Conservation (phyloP, 2,888 invertebrate species). For the Spatulosminthurus flaviceps region DNA sequence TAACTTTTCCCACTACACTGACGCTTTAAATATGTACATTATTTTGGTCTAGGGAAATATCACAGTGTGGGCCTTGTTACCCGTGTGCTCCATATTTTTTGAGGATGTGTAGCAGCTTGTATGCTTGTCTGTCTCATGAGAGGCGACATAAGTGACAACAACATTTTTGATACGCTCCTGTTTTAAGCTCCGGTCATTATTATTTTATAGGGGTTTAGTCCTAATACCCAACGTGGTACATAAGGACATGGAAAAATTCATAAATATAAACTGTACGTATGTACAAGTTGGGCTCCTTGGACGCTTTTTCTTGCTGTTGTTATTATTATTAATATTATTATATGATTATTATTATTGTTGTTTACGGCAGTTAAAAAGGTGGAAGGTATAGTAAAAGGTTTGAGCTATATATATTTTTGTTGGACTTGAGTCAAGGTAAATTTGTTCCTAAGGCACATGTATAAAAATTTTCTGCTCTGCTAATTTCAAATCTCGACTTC, state of each 20-base stretch:
- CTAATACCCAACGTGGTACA: no score
- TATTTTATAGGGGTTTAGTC: background rate
- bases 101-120: background rate
- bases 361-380: no score
- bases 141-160: slow-evolving; percentile 3
- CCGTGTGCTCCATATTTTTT: background rate
- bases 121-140: background rate
- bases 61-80: background rate
- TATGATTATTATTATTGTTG: no score
- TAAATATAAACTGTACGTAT: no score
- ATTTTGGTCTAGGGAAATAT: background rate
- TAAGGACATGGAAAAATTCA: no score
- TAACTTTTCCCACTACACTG: background rate
- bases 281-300: no score
- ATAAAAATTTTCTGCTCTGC: slow-evolving; percentile 43
- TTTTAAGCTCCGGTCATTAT: slow-evolving; percentile 12
- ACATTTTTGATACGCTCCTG: background rate
- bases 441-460: slow-evolving; percentile 7
- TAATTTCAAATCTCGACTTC: slow-evolving; percentile 37
- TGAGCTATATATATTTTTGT: background rate
- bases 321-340: no score
- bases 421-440: background rate
- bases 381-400: background rate
- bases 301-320: no score
- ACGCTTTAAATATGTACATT: no score